phyloP scores from a whole-genome alignment of 2,888 invertebrate species.

The Caenorhabditis auriculariae region DNA sequence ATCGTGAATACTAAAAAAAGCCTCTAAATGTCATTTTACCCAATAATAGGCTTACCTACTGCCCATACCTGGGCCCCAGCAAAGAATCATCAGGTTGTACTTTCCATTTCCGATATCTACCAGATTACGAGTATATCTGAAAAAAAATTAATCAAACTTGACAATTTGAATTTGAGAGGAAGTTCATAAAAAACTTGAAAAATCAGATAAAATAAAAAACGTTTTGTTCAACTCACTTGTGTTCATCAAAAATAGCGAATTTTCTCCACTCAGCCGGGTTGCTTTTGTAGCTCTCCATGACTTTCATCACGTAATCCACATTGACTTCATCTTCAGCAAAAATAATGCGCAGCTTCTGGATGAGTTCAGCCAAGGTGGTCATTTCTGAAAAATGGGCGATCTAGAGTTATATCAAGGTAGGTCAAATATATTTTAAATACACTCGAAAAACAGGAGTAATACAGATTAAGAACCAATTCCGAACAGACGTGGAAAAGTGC shows the following conservation, averaged over 20 bases:
- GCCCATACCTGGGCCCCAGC: conserved; percentile 85
- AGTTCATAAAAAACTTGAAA: too few species aligned
- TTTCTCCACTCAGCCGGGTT: conserved; percentile 88
- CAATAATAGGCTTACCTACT: conserved; percentile 69
- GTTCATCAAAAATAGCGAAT: conserved; percentile 89
- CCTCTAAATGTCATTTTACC: neutral
- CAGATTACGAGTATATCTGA: conserved; percentile 89
- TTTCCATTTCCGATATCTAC: conserved; percentile 94
- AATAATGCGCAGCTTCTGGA: conserved; percentile 46
- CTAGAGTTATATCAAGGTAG: too few species aligned
- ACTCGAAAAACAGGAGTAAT: too few species aligned
- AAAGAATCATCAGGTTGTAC: conserved; percentile 94
- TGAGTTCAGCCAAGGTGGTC: conserved; percentile 40
- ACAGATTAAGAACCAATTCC: neutral
- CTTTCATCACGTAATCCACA: conserved; percentile 80
- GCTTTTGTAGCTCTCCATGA: conserved; percentile 81
- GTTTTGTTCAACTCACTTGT: conserved; percentile 64
- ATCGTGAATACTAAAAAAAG: conserved; percentile 81
- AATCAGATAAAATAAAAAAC: too few species aligned
- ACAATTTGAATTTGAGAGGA: neutral
- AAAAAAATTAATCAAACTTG: conserved; percentile 66
- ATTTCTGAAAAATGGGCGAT: too few species aligned
- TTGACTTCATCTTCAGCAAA: conserved; percentile 76
- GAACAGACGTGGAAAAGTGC: neutral
- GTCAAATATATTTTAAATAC: too few species aligned